Conservation (phyloP, 1,140 invertebrate genomes). For the Saxidomus purpurata region DNA sequence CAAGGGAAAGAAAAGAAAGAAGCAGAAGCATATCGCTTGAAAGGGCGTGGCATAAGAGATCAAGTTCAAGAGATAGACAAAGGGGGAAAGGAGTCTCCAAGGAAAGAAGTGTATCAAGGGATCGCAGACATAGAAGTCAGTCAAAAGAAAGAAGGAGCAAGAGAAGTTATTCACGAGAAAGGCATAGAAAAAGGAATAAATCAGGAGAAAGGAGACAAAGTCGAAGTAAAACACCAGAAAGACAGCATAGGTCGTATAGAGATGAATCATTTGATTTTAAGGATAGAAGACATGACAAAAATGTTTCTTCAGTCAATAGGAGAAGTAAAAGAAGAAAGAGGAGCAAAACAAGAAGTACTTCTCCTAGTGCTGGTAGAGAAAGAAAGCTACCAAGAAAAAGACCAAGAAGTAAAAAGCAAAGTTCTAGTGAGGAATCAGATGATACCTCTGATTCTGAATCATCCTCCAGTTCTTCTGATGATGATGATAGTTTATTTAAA, state of each 20-base stretch:
- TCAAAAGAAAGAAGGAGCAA: not conserved
- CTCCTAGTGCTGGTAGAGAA: conserved; percentile 12
- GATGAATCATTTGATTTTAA: not conserved
- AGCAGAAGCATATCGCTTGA: conserved; percentile 46
- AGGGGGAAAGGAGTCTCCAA: not conserved
- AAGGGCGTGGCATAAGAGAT: conserved; percentile 20
- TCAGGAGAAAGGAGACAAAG: conserved; percentile 20
- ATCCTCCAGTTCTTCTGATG: conserved; percentile 20
- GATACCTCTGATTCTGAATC: conserved; percentile 41
- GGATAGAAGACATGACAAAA: conserved; percentile 1
- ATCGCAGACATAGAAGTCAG: not conserved
- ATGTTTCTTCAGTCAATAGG: conserved; percentile 21
- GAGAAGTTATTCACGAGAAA: conserved; percentile 15
- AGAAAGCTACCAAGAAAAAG: not conserved
- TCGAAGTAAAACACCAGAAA: conserved; percentile 11
- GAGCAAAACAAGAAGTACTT: conserved; percentile 25
- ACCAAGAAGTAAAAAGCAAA: conserved; percentile 6
- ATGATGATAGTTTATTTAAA: not conserved
- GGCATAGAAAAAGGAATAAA: not conserved
- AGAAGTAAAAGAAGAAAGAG: conserved; percentile 6
- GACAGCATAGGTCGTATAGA: not conserved
- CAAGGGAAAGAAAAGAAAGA: conserved; percentile 25
- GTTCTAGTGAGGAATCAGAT: not conserved
- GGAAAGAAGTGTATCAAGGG: conserved; percentile 29
- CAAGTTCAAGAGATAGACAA: conserved; percentile 36